Evolutionary conservation across 2,113 vertebrate species (phyloP), one percentile per base, ranked within the genome.

Genomic region (Hystrix brachyura): DNA sequence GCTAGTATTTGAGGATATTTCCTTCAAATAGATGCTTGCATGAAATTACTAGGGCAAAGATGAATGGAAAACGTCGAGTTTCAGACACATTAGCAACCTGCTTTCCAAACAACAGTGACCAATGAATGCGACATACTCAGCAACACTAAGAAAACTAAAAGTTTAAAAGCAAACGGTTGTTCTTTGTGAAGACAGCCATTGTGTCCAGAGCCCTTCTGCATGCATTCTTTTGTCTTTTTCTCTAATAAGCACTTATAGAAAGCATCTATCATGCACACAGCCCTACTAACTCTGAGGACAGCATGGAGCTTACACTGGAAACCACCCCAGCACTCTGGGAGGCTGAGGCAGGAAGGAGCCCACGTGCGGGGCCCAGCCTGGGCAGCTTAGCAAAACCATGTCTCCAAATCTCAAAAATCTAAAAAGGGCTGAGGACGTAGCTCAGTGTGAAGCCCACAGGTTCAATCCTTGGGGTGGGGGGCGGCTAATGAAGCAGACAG

Each of bases 21-120:
- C 55, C 23, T 3, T 69, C 85, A 17, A 62, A 85, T 0, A 93
- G n/a, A 88, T n/a, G 55, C 10, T 86, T 27, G 91, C 43, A 88
- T 65, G 19, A 93, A 94, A 93, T 93, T 67, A 71, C 10, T 29
- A 43, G 4, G n/a, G 29, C 76, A 74, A 88, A 95, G 15, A 69
- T 25, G 12, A 72, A 85, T 57, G 23, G 29, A 62, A 81, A 92
- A 59, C 43, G 32, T 17, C 23, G 0, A 18, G 27, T 59, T 93
- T 86, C 76, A 71, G 5, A 64, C 14, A 48, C 1, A 60, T 17
- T 90, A 90, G 65, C 79, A 79, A 96, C 78, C 1, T 92, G 14
- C 34, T 81, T 82, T 57, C 78, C 38, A 62, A 86, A 91, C 76
- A 79, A 43, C 60, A 69, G 48, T 60, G 38, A 64, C 23, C 67